These are phyloP conservation scores for Habrosyne pyritoides DNA, from an alignment of 2,888 invertebrate genomes.

Conservation along the genomic window DNA sequence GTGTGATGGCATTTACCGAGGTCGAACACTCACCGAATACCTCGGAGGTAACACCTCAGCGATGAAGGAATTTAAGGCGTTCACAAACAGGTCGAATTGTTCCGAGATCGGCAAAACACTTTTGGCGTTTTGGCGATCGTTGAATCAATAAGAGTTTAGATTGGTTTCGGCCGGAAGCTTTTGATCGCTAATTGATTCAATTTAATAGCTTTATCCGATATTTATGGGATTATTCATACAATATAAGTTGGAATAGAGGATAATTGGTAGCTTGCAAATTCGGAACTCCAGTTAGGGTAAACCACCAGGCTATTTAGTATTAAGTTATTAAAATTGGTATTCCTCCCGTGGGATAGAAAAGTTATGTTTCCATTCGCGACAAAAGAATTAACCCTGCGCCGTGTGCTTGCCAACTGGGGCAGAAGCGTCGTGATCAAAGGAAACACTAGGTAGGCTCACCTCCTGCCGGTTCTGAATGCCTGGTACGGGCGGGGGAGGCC, in stretches of 20 bases:
- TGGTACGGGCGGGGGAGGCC: slow-evolving; percentile 36
- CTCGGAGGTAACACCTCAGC: neutral
- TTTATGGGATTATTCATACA: slow-evolving; percentile 1
- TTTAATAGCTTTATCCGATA: slow-evolving; percentile 4
- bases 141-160: slow-evolving; percentile 9
- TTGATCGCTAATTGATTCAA: slow-evolving; percentile 6
- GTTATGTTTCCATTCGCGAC: slow-evolving; percentile 21
- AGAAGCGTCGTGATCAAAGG: slow-evolving; percentile 61
- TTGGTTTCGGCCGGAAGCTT: slow-evolving; percentile 2
- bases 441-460: slow-evolving; percentile 48
- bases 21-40: neutral
- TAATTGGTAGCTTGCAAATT: neutral
- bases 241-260: neutral
- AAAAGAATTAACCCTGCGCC: slow-evolving; percentile 48
- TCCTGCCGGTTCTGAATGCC: slow-evolving; percentile 58
- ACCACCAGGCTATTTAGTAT: neutral
- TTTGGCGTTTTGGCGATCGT: neutral
- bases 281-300: neutral
- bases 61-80: neutral
- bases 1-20: neutral
- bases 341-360: neutral
- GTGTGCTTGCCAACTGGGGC: slow-evolving; percentile 59
- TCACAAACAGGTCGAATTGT: neutral
- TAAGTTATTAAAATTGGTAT: neutral
- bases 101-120: slow-evolving; percentile 2